Evolutionary conservation across 2,888 invertebrate genomes (phyloP), one percentile per base, ranked within the genome.

Genomic region (Sussaba pulchella): DNA sequence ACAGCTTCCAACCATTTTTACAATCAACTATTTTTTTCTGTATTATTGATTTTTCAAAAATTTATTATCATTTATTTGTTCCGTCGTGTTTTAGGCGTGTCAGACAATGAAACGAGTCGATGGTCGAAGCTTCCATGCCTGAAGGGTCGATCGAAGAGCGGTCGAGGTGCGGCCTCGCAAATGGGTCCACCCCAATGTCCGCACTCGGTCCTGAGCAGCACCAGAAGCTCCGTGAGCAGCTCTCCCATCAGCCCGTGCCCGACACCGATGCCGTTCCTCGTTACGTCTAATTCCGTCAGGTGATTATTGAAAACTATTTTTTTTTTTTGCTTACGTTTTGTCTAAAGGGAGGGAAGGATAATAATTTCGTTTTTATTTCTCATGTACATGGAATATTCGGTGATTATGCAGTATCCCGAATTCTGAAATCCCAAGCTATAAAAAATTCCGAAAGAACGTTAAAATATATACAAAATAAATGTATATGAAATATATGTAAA

Each of bases 181-280:
- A 91, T 92, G n/a, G 93, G 93, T 0, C 94, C 95, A 1, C 96
- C 96, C 0, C 95, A 95, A 85, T 96, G 96, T 88, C 96, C 96
- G 1, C 95, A 96, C 87, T 95, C 95, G 64, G 93, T 95, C 41
- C 93, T 96, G 86, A 95, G 95, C 71, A 95, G 95, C 82, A 95
- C 95, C 10, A 92, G 94, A 82, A 94, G 94, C 86, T 94, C 94
- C 17, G 94, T 96, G 45, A 95, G 95, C 69, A 94, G 95, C 52
- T 94, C 94, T 31, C 95, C 95, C 24, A 94, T 95, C 24, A 94
- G 94, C 78, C 95, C 95, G n/a, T 96, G 96, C 87, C 96, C 96
- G 2, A 95, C 96, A n/a, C 96, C 96, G 9, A 93, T 95, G 93
- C 96, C 96, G 71, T 96, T 96, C 92, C 93, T 96, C 82, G 95